Conservation (phyloP, 2,797 vertebrate genomes). For the Gorsachius magnificus region DNA sequence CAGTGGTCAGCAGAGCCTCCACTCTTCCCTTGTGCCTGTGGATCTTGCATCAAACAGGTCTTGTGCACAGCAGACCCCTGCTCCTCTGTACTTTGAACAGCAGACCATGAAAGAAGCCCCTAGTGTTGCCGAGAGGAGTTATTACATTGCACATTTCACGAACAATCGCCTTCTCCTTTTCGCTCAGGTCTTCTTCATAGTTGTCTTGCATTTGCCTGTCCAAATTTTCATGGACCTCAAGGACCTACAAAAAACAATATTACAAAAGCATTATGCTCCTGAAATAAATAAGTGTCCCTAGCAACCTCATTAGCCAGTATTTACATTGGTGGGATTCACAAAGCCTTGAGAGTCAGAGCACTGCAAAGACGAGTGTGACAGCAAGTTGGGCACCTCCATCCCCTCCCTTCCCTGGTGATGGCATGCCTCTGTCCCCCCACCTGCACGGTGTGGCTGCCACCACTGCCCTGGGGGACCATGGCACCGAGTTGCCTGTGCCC, state of each 20-base stretch:
- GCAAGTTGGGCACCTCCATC: background rate
- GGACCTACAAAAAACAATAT: constrained; percentile 79
- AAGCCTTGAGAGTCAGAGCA: background rate
- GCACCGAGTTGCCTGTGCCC: background rate
- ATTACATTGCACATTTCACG: constrained; percentile 98
- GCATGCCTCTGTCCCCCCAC: background rate
- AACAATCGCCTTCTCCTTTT: constrained; percentile 98
- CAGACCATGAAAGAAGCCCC: background rate
- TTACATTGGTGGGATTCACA: background rate
- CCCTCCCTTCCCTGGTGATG: background rate
- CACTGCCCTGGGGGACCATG: background rate
- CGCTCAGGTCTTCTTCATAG: constrained; percentile 93
- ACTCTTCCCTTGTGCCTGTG: background rate
- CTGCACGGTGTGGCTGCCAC: background rate
- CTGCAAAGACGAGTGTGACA: background rate
- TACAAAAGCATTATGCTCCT: constrained; percentile 25
- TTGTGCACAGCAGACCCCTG: background rate
- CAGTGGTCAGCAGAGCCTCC: background rate
- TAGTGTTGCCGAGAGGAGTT: background rate
- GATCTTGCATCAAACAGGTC: background rate
- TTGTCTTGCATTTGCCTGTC: constrained; percentile 91
- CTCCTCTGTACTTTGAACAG: background rate
- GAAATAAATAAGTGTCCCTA: background rate
- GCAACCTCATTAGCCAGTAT: background rate
- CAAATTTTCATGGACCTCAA: constrained; percentile 97